A percentile compares a stretch with the other conserved stretches of the same genome.
Evolutionary conservation across 2,113 vertebrate genomes (phyloP).

Genomic region (Siniperca knerii): DNA sequence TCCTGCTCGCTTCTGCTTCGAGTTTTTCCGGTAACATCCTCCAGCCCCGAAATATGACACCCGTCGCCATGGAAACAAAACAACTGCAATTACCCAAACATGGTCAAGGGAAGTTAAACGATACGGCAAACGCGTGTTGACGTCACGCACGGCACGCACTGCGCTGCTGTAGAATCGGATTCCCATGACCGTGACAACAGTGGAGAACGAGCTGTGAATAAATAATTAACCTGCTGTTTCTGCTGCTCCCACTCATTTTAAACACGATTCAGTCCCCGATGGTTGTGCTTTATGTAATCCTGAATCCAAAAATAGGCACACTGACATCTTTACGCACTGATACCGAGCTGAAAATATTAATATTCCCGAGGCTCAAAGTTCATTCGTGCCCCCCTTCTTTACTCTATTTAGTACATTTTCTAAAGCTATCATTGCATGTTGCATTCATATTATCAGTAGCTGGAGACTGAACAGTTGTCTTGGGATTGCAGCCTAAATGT

Average conservation of each 20-base stretch:
- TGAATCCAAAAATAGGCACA: constrained; percentile 33
- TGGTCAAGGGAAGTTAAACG: constrained; percentile 79
- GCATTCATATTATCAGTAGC: background rate
- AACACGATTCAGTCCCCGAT: constrained; percentile 23
- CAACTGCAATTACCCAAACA: constrained; percentile 79
- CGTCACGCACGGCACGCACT: constrained; percentile 66
- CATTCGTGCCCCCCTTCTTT: background rate
- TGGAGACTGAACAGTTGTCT: background rate
- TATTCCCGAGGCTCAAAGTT: background rate
- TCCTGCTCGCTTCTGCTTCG: constrained; percentile 36
- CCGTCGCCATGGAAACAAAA: constrained; percentile 81
- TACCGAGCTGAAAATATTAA: background rate
- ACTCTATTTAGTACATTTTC: background rate
- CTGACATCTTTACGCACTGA: constrained; percentile 8
- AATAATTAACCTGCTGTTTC: constrained; percentile 69
- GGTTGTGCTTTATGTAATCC: constrained; percentile 46
- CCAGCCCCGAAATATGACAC: constrained; percentile 52
- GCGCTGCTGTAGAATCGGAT: constrained; percentile 39
- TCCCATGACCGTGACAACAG: constrained; percentile 66
- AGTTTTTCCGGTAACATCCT: constrained; percentile 71
- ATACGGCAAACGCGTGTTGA: constrained; percentile 63
- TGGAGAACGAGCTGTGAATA: constrained; percentile 64
- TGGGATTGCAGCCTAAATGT: background rate
- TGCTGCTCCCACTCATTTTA: constrained; percentile 57
- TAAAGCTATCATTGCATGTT: background rate